Conservation (phyloP, 1,140 invertebrate genomes). For the Sinonovacula constricta region DNA sequence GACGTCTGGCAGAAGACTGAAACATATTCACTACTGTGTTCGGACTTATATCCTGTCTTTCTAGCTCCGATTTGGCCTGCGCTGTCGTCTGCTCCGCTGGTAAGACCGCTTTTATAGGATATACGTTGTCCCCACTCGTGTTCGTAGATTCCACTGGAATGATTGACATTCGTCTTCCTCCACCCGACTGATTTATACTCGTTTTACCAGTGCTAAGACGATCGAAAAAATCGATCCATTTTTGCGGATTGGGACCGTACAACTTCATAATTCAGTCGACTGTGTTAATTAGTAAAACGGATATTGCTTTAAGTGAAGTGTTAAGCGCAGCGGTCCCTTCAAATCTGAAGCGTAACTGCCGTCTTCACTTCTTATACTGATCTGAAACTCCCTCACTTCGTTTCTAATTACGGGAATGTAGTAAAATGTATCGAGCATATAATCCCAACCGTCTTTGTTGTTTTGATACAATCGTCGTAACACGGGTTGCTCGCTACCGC, state of each 20-base stretch:
- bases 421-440: neutral
- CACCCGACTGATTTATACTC: neutral
- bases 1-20: neutral
- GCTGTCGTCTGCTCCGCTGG: slow-evolving; percentile 11
- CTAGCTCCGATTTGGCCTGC: slow-evolving; percentile 23
- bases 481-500: neutral
- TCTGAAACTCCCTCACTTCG: neutral
- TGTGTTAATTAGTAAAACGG: slow-evolving; percentile 4
- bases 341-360: slow-evolving; percentile 2
- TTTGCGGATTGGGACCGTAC: too few species aligned
- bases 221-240: slow-evolving; percentile 18
- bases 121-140: neutral
- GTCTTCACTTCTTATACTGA: slow-evolving; percentile 15
- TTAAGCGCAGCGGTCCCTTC: neutral
- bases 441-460: slow-evolving; percentile 4
- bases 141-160: slow-evolving; percentile 2
- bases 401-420: slow-evolving; percentile 9
- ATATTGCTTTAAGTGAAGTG: slow-evolving; percentile 22
- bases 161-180: neutral
- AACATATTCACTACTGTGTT: neutral
- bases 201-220: slow-evolving; percentile 1
- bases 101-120: slow-evolving; percentile 20
- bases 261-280: slow-evolving; percentile 4
- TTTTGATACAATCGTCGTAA: slow-evolving; percentile 21
- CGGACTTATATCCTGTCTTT: slow-evolving; percentile 13